A percentile compares a stretch with the other conserved stretches of the same genome.
These are phyloP conservation scores for Channallabes apus DNA, from an alignment of 2,797 vertebrate genomes.

Conservation along the genomic window DNA sequence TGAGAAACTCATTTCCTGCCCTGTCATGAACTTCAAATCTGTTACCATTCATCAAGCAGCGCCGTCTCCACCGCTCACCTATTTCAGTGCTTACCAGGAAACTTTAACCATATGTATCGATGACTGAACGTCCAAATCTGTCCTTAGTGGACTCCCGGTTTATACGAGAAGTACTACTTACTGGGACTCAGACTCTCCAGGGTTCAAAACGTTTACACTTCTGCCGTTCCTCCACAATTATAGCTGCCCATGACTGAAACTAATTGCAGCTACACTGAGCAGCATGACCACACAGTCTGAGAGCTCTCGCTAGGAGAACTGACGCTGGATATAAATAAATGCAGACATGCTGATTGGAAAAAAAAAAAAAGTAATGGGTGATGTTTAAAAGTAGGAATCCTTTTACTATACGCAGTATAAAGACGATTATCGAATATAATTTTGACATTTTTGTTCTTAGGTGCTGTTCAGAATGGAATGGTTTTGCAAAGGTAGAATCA, in stretches of 20 bases:
- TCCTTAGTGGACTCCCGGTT: constrained; percentile 10
- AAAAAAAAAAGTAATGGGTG: not conserved
- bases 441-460: not conserved
- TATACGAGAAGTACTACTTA: constrained; percentile 57
- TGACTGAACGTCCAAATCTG: constrained; percentile 15
- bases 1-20: not conserved
- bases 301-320: constrained; percentile 44
- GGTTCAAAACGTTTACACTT: constrained; percentile 28
- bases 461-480: not conserved
- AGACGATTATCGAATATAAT: not conserved
- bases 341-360: not conserved
- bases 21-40: not conserved
- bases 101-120: not conserved
- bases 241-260: constrained; percentile 58
- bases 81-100: not conserved
- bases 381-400: not conserved
- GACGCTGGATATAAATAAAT: constrained; percentile 43
- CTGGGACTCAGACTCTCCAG: constrained; percentile 61
- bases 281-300: constrained; percentile 43
- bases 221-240: constrained; percentile 64
- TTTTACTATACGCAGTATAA: not conserved
- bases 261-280: constrained; percentile 33
- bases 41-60: not conserved
- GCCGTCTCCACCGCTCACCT: not conserved
- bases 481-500: not conserved